Evolutionary conservation across 2,113 vertebrate genomes (phyloP).

Genomic region (Zosterops japonicus): DNA sequence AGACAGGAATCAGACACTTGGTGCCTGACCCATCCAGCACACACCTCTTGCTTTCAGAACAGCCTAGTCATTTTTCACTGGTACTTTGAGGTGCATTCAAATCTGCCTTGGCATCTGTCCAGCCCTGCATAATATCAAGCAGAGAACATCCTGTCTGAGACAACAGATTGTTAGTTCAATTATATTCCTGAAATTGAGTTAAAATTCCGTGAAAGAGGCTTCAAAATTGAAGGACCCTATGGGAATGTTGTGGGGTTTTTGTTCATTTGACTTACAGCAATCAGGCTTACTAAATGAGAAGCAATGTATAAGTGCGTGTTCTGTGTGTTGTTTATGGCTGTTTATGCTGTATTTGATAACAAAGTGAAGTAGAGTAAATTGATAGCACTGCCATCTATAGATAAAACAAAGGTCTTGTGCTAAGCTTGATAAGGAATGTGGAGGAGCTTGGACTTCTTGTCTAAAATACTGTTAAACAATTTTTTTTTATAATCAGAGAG

Average conservation of each 20-base stretch:
- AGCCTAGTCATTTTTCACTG: conserved; percentile 34
- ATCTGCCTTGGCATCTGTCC: conserved; percentile 42
- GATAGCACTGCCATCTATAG: neutral
- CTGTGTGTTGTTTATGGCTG: neutral
- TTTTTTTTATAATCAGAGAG: neutral
- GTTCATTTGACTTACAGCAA: conserved; percentile 14
- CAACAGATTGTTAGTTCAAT: conserved; percentile 64
- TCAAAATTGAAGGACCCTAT: conserved; percentile 37
- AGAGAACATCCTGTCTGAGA: conserved; percentile 49
- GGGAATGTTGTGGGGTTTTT: neutral
- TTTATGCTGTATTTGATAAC: conserved; percentile 9
- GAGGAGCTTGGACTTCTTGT: neutral
- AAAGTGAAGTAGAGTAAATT: neutral
- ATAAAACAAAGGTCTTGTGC: neutral
- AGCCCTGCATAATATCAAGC: conserved; percentile 49
- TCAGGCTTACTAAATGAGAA: conserved; percentile 4
- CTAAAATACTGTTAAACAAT: neutral
- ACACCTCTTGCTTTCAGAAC: conserved; percentile 18
- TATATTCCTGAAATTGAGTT: conserved; percentile 65
- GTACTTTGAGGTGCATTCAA: conserved; percentile 44
- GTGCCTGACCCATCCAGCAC: conserved; percentile 7
- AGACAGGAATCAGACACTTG: neutral
- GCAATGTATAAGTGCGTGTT: neutral
- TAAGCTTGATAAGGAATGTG: neutral
- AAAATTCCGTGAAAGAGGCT: conserved; percentile 59